These are phyloP conservation scores for Poicephalus gulielmi DNA, from an alignment of 2,113 vertebrate species.

Conservation along the genomic window DNA sequence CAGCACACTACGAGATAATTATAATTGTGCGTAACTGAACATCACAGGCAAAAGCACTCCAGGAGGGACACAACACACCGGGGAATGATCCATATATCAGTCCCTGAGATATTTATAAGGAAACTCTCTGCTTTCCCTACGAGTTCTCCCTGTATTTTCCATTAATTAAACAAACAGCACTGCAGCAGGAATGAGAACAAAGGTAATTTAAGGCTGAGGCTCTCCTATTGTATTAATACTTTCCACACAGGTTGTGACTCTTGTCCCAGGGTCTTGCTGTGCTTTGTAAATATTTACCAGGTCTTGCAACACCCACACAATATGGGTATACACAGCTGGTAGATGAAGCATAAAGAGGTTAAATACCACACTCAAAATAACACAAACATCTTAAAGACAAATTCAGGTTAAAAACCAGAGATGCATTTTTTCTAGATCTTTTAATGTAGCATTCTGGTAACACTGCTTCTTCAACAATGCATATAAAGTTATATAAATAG, in stretches of 20 bases:
- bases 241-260: constrained; percentile 46
- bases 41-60: neutral
- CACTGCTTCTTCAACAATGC: accelerated
- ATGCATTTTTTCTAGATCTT: neutral
- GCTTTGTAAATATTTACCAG: constrained; percentile 67
- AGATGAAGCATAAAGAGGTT: constrained; percentile 46
- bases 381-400: neutral
- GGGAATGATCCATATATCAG: neutral
- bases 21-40: neutral
- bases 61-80: neutral
- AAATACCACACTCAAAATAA: constrained; percentile 20
- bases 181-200: constrained; percentile 41
- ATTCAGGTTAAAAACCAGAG: neutral
- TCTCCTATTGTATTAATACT: constrained; percentile 42
- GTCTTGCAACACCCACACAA: constrained; percentile 50
- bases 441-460: neutral
- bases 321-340: constrained; percentile 1
- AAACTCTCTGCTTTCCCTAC: neutral
- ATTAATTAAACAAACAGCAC: constrained; percentile 12
- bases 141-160: constrained; percentile 16
- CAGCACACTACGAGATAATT: neutral
- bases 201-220: constrained; percentile 37
- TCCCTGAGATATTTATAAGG: neutral
- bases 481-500: neutral
- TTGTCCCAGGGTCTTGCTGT: constrained; percentile 40